These are phyloP conservation scores for Callosobruchus maculatus DNA, from an alignment of 2,888 invertebrate genomes.

Conservation along the genomic window DNA sequence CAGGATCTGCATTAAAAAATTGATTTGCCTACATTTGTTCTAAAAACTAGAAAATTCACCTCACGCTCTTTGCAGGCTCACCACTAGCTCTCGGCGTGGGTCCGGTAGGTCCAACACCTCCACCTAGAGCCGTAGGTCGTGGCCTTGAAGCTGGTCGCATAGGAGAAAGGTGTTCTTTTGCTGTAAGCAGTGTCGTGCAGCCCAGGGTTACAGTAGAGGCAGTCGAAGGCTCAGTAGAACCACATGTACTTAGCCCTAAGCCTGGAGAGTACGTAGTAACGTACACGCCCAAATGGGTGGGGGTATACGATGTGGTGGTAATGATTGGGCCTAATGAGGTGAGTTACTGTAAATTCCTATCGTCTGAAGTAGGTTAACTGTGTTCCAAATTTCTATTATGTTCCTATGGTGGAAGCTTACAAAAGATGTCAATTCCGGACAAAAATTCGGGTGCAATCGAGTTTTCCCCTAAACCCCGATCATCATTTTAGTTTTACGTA, in stretches of 20 bases:
- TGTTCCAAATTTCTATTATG: too few species aligned
- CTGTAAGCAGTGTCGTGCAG: conserved; percentile 58
- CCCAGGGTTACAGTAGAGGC: conserved; percentile 62
- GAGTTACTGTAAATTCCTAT: too few species aligned
- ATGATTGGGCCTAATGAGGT: conserved; percentile 50
- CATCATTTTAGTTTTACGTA: too few species aligned
- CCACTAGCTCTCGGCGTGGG: conserved; percentile 60
- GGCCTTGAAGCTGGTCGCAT: conserved; percentile 67
- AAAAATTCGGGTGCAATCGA: too few species aligned
- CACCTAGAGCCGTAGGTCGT: conserved; percentile 62
- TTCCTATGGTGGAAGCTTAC: too few species aligned
- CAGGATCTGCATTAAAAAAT: too few species aligned
- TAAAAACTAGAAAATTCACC: too few species aligned
- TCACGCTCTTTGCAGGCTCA: conserved; percentile 35
- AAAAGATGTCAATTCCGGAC: too few species aligned
- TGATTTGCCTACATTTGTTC: too few species aligned
- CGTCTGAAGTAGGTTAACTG: conserved; percentile 4
- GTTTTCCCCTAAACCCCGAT: too few species aligned
- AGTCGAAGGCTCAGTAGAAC: conserved; percentile 57
- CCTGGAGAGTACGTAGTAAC: conserved; percentile 85
- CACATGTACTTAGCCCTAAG: conserved; percentile 48
- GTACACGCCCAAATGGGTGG: conserved; percentile 88
- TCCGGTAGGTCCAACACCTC: conserved; percentile 57
- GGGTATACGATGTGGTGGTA: conserved; percentile 84
- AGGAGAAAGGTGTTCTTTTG: conserved; percentile 69